These are phyloP conservation scores for Imbricaverruca yamaguchii DNA, from an alignment of 2,888 invertebrate species.

Conservation along the genomic window DNA sequence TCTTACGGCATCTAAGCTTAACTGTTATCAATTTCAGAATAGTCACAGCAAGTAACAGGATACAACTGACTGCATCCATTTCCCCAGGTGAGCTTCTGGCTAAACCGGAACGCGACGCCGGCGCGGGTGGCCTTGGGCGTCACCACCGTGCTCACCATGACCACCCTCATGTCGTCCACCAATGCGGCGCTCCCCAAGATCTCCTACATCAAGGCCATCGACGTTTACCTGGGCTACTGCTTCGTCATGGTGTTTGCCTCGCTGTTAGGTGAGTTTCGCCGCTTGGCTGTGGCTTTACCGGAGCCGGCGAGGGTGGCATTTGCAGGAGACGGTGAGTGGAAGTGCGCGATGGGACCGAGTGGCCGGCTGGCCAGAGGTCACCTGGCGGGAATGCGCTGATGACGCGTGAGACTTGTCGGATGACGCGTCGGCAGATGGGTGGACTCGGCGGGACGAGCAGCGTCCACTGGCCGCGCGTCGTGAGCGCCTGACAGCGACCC, in stretches of 20 bases:
- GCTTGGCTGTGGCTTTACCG: too few species aligned
- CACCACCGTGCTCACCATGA: conserved; percentile 95
- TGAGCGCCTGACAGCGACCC: too few species aligned
- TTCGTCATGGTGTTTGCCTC: conserved; percentile 99
- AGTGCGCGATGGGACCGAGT: background rate
- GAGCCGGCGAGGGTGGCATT: too few species aligned
- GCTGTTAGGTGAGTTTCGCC: conserved; percentile 65
- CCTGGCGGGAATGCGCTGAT: background rate
- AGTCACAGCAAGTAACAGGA: too few species aligned
- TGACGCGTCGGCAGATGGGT: background rate
- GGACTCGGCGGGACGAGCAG: too few species aligned
- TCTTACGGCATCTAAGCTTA: too few species aligned
- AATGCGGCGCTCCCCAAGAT: conserved; percentile 96
- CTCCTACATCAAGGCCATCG: conserved; percentile 95
- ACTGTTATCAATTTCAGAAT: too few species aligned
- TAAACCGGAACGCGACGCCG: conserved; percentile 89
- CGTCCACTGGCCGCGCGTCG: too few species aligned
- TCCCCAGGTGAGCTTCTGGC: conserved; percentile 65
- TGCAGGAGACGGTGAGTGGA: background rate
- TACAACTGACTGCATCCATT: too few species aligned
- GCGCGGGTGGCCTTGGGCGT: conserved; percentile 89
- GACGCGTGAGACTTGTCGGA: background rate
- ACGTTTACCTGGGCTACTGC: conserved; percentile 93
- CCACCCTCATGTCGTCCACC: conserved; percentile 92
- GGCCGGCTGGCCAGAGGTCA: background rate